Conservation (phyloP, 2,797 vertebrate species). For the Acanthopagrus latus region DNA sequence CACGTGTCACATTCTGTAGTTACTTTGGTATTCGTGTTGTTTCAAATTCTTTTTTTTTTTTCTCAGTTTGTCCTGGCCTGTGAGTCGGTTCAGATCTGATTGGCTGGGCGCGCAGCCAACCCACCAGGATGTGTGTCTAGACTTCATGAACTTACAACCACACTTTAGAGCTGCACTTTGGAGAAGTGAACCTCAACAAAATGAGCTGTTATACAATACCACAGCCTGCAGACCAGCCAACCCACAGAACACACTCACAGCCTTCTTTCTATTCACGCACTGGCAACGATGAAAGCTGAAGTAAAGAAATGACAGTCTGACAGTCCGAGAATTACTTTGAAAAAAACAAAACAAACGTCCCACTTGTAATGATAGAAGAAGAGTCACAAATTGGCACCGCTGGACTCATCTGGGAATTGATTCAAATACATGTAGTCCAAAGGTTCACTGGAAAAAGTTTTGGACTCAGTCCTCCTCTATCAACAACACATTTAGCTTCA, state of each 20-base stretch:
- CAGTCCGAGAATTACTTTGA: not conserved
- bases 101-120: constrained; percentile 31
- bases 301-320: constrained; percentile 5
- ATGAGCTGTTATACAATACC: constrained; percentile 39
- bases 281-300: not conserved
- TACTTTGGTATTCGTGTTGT: not conserved
- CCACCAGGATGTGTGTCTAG: constrained; percentile 52
- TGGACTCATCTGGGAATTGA: constrained; percentile 16
- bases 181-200: constrained; percentile 37
- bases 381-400: not conserved
- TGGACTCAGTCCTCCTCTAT: constrained; percentile 1
- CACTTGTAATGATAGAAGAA: not conserved
- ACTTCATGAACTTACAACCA: constrained; percentile 34
- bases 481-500: constrained; percentile 20
- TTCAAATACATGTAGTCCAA: constrained; percentile 20
- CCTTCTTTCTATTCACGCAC: constrained; percentile 17
- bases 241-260: constrained; percentile 24
- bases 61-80: constrained; percentile 16
- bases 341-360: not conserved
- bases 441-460: constrained; percentile 14
- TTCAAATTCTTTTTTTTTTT: not conserved
- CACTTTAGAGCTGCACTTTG: constrained; percentile 38
- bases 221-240: constrained; percentile 26
- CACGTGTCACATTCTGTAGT: not conserved
- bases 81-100: constrained; percentile 20